Base-by-base conservation (phyloP, 1,140 invertebrate species). In the Mactra quadrangularis region DNA sequence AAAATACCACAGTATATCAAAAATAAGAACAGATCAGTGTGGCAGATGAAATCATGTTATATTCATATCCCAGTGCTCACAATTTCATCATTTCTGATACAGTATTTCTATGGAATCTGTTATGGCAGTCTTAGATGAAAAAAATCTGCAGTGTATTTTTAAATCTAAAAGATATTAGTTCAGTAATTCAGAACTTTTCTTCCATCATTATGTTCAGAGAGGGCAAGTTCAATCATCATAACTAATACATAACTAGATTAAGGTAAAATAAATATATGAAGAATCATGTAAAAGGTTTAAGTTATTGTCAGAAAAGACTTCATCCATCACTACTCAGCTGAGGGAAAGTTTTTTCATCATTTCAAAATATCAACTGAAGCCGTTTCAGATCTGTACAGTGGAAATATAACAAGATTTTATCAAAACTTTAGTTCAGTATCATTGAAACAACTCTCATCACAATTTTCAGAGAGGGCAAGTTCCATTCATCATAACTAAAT, bases 51-150 rank as follows among this genome's bases (percentile, higher is more conserved):
- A 76, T 78, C 76, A 78, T n/a, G 15, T 27, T 66, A 17, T 55
- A 6, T 7, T 78, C 76, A 78, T 78, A 78, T 66, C 76, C 76
- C 76, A 78, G 76, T 78, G 76, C 76, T 78, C 76, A 78, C 60
- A 78, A 78, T 68, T 45, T 78, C 76, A 78, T 78, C 76, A 66
- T 55, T 41, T 41, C 38, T 41, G n/a, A n/a, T n/a, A n/a, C n/a
- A n/a, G n/a, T n/a, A n/a, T n/a, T n/a, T n/a, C n/a, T n/a, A n/a
- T n/a, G n/a, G n/a, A n/a, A n/a, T n/a, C n/a, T n/a, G n/a, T n/a
- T n/a, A n/a, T n/a, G n/a, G n/a, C n/a, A n/a, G n/a, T n/a, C n/a
- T n/a, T n/a, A n/a, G n/a, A n/a, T n/a, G n/a, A n/a, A n/a, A n/a
- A n/a, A n/a, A n/a, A n/a, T n/a, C n/a, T n/a, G n/a, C n/a, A n/a